These are phyloP conservation scores for Nematolebias whitei DNA, from an alignment of 2,113 vertebrate genomes.

Conservation along the genomic window DNA sequence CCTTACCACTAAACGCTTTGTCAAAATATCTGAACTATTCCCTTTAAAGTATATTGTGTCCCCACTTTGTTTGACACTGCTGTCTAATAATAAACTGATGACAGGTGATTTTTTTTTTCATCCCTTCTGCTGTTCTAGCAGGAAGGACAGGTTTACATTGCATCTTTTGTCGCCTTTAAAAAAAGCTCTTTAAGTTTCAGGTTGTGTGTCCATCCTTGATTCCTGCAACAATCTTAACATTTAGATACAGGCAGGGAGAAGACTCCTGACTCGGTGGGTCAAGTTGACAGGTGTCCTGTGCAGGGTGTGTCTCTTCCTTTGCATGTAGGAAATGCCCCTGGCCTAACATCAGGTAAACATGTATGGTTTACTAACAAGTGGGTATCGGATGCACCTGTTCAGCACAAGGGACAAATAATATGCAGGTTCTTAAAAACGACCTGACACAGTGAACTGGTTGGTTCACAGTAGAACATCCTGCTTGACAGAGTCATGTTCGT, in stretches of 20 bases:
- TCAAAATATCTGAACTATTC: not conserved
- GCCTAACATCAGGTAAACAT: not conserved
- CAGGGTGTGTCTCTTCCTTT: constrained; percentile 43
- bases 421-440: not conserved
- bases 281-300: constrained; percentile 1
- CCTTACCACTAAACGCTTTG: too few relatives aligned
- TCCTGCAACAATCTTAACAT: constrained; percentile 10
- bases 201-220: not conserved
- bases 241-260: constrained; percentile 44
- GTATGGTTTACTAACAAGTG: constrained; percentile 1
- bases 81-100: constrained; percentile 1
- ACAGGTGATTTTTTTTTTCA: not conserved
- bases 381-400: not conserved
- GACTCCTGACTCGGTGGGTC: constrained; percentile 9
- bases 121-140: not conserved
- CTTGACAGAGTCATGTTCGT: constrained; percentile 1
- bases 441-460: not conserved
- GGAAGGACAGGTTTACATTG: constrained; percentile 11
- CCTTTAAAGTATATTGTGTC: constrained; percentile 1
- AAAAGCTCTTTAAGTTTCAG: not conserved
- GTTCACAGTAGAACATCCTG: constrained; percentile 10
- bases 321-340: constrained; percentile 2
- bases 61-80: not conserved
- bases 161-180: not conserved
- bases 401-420: not conserved